These are phyloP conservation scores for Samia ricini DNA, from an alignment of 1,140 invertebrate species.

Conservation along the genomic window DNA sequence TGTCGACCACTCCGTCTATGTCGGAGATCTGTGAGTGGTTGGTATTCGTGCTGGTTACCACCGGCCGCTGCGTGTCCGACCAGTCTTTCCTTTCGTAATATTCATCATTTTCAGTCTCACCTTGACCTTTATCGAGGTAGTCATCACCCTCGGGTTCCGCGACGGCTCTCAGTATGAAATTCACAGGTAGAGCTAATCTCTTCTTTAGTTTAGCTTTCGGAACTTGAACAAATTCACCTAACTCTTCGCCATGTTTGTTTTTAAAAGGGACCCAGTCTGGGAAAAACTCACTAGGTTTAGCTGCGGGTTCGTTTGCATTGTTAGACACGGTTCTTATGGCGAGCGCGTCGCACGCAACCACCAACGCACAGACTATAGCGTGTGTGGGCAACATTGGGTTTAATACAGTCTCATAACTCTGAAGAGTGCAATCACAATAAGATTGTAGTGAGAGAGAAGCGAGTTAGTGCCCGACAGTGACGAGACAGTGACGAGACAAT, in stretches of 20 bases:
- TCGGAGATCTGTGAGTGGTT: constrained; percentile 49
- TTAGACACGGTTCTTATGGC: constrained; percentile 51
- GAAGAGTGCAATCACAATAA: not conserved
- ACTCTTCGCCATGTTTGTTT: constrained; percentile 60
- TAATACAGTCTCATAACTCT: constrained; percentile 11
- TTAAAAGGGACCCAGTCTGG: constrained; percentile 69
- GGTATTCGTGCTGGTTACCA: constrained; percentile 18
- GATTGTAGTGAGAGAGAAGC: not conserved
- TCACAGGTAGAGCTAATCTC: constrained; percentile 54
- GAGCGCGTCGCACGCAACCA: constrained; percentile 17
- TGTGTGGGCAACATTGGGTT: constrained; percentile 26
- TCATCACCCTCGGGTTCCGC: constrained; percentile 50
- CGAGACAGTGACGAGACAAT: not conserved
- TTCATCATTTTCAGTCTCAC: constrained; percentile 52
- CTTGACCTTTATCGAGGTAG: constrained; percentile 50
- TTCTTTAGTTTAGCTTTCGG: constrained; percentile 58
- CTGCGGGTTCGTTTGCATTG: constrained; percentile 51
- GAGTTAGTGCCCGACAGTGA: not conserved
- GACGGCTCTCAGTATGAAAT: constrained; percentile 51
- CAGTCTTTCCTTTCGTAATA: constrained; percentile 66
- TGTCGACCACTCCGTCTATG: constrained; percentile 58
- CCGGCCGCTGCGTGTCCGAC: constrained; percentile 44
- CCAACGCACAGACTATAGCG: not conserved
- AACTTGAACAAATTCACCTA: constrained; percentile 55
- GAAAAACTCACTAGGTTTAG: constrained; percentile 42